Percentiles rank a stretch among this genome's conserved stretches.
Evolutionary conservation across 2,113 vertebrate genomes (phyloP).

Genomic region (Pelobates fuscus): DNA sequence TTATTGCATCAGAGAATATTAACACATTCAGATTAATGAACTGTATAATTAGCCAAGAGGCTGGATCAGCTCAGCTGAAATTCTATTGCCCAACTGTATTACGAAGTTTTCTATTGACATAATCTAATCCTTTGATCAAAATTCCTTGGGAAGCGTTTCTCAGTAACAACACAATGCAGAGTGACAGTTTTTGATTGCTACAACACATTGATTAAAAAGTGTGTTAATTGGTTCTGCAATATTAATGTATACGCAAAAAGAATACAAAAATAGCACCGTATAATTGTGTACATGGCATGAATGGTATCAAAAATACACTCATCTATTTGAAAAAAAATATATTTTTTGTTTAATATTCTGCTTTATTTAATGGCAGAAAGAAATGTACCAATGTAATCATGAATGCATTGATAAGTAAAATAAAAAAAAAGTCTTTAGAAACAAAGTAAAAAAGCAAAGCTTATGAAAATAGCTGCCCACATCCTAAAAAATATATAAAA

Average conservation of each 20-base stretch:
- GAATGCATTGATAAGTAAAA: too few relatives aligned
- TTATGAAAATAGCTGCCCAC: too few relatives aligned
- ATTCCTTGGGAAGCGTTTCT: neutral
- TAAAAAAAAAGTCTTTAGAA: too few relatives aligned
- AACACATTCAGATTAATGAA: neutral
- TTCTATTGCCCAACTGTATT: neutral
- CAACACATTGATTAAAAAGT: neutral
- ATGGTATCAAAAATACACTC: too few relatives aligned
- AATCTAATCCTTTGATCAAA: constrained; percentile 4
- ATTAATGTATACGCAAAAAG: neutral
- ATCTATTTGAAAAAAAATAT: too few relatives aligned
- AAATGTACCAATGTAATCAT: too few relatives aligned
- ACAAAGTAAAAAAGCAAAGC: too few relatives aligned
- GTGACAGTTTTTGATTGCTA: constrained; percentile 1
- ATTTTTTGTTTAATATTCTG: too few relatives aligned
- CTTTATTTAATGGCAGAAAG: too few relatives aligned
- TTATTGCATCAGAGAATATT: neutral
- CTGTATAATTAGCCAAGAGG: neutral
- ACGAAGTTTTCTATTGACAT: neutral
- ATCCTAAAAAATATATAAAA: too few relatives aligned
- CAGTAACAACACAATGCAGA: neutral
- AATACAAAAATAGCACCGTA: neutral
- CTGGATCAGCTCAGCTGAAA: neutral
- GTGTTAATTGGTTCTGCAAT: neutral
- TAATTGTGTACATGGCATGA: too few relatives aligned